phyloP scores from a whole-genome alignment of 2,797 vertebrate species.

The Crypturellus tataupa region DNA sequence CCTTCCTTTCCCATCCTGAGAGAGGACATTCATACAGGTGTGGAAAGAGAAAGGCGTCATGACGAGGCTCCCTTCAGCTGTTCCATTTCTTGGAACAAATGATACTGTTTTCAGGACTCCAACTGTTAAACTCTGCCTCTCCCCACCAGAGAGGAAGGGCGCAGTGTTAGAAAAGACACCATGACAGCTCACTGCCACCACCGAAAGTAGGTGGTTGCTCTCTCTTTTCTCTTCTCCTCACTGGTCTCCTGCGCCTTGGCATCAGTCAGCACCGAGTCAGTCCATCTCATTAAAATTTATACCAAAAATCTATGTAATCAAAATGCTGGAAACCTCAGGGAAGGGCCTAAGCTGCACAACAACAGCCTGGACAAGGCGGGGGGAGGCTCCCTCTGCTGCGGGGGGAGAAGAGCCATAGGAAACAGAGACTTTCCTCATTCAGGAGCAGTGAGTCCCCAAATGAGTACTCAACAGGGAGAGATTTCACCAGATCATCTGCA shows the following conservation, averaged over 20 bases:
- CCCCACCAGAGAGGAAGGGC: background rate
- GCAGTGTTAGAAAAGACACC: fast-evolving
- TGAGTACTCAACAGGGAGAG: too few relatives aligned
- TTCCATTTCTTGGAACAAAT: too few relatives aligned
- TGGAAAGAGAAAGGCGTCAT: too few relatives aligned
- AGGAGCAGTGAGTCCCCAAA: background rate
- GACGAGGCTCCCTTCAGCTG: too few relatives aligned
- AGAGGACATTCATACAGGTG: too few relatives aligned
- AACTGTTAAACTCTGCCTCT: background rate
- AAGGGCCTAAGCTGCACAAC: background rate
- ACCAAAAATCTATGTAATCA: background rate
- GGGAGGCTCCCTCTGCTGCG: background rate
- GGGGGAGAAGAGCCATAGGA: background rate
- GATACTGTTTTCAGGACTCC: background rate
- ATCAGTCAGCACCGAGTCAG: background rate
- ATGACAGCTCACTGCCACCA: background rate
- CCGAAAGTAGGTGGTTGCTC: background rate
- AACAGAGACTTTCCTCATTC: background rate
- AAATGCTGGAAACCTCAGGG: background rate
- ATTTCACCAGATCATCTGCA: background rate
- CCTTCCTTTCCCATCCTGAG: too few relatives aligned
- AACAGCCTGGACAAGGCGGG: background rate
- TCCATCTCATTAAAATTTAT: background rate
- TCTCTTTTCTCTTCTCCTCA: background rate
- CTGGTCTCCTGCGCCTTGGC: background rate